Evolutionary conservation across 1,140 invertebrate species (phyloP).

Genomic region (Tribolium castaneum): DNA sequence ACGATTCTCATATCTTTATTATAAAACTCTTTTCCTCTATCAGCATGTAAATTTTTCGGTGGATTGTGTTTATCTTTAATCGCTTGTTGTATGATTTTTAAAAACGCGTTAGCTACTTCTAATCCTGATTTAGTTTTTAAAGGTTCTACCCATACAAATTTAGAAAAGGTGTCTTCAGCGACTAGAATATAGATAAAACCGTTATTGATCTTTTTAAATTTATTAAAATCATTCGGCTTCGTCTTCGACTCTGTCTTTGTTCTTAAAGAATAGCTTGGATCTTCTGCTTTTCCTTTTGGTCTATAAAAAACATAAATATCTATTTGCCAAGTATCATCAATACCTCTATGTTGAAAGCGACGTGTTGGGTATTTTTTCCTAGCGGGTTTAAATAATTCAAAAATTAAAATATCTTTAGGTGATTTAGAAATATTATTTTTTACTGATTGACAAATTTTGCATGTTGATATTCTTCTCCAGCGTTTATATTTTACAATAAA

Average conservation of each 20-base stretch:
- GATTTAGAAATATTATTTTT: slow-evolving; percentile 44
- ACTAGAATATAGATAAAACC: slow-evolving; percentile 54
- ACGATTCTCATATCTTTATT: slow-evolving; percentile 45
- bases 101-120: slow-evolving; percentile 47
- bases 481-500: slow-evolving; percentile 8
- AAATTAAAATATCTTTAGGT: slow-evolving; percentile 21
- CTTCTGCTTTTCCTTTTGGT: slow-evolving; percentile 47
- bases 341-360: slow-evolving; percentile 28
- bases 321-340: slow-evolving; percentile 43
- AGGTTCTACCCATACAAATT: slow-evolving; percentile 53
- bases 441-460: slow-evolving; percentile 12
- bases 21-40: slow-evolving; percentile 58
- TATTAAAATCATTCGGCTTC: slow-evolving; percentile 43
- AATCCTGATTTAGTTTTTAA: slow-evolving; percentile 54
- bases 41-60: slow-evolving; percentile 56
- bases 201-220: slow-evolving; percentile 47
- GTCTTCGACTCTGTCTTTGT: slow-evolving; percentile 36
- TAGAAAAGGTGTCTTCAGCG: slow-evolving; percentile 56
- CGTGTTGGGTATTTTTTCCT: slow-evolving; percentile 26
- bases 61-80: slow-evolving; percentile 2
- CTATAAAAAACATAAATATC: slow-evolving; percentile 46
- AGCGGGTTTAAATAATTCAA: slow-evolving; percentile 16
- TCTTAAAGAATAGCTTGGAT: slow-evolving; percentile 46
- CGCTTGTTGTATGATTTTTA: slow-evolving; percentile 41
- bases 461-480: slow-evolving; percentile 30